Percentiles rank a stretch among this genome's conserved stretches.
These are phyloP conservation scores for Eupithecia exiguata DNA, from an alignment of 2,888 invertebrate genomes.

Conservation along the genomic window DNA sequence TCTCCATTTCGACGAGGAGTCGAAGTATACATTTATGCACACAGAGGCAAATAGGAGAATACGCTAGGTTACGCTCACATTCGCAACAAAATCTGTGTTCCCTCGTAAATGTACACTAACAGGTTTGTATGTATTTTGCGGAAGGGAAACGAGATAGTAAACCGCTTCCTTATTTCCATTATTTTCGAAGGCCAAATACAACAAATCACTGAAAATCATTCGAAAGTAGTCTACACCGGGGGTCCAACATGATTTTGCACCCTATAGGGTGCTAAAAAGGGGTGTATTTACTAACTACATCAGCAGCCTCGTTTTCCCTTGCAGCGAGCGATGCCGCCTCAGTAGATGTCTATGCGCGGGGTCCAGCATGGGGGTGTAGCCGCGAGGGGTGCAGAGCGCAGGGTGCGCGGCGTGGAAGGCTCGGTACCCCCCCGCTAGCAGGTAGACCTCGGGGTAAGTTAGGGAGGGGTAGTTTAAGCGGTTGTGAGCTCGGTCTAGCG, in stretches of 20 bases:
- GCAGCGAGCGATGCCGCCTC: slow-evolving; percentile 81
- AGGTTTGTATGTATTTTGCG: too few species aligned
- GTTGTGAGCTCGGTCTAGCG: slow-evolving; percentile 75
- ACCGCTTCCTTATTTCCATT: too few species aligned
- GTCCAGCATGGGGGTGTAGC: slow-evolving; percentile 93
- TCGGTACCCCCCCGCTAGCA: slow-evolving; percentile 89
- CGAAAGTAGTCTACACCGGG: slow-evolving; percentile 42
- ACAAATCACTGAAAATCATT: neutral
- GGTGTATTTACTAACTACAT: slow-evolving; percentile 28
- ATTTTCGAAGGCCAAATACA: neutral
- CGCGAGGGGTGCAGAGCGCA: slow-evolving; percentile 87
- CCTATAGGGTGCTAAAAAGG: neutral
- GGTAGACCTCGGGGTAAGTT: slow-evolving; percentile 96
- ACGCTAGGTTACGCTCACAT: too few species aligned
- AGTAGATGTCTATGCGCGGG: slow-evolving; percentile 85
- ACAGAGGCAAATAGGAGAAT: too few species aligned
- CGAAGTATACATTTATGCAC: too few species aligned
- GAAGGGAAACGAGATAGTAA: too few species aligned
- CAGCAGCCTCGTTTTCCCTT: slow-evolving; percentile 44
- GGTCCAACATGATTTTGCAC: neutral
- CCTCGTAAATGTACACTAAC: too few species aligned
- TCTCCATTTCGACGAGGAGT: too few species aligned
- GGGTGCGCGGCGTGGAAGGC: slow-evolving; percentile 88
- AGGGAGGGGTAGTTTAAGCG: slow-evolving; percentile 93
- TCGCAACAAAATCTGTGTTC: too few species aligned